Base-by-base conservation (phyloP, 2,113 vertebrate species). In the Blennius ocellaris region DNA sequence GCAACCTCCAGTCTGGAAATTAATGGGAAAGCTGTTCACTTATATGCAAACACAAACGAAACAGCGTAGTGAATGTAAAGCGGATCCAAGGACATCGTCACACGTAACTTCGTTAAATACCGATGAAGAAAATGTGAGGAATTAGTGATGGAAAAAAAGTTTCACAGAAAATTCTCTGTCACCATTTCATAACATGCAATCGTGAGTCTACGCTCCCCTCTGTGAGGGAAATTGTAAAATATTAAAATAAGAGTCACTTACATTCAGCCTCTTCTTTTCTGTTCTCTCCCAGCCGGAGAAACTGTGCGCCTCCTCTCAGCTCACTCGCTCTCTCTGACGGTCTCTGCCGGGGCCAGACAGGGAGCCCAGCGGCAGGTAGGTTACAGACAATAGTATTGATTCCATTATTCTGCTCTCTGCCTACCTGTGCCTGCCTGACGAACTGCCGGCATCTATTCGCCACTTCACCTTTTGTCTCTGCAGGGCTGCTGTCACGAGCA, bases 381-480 rank as follows among this genome's bases (percentile, higher is more conserved):
- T 84, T 89, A 87, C 84, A 92, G 90, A 93, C 87, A 89, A 86
- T 87, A 86, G 82, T 90, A 90, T 89, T 86, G 91, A 92, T 93
- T 89, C 85, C 73, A 82, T 90, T 88, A 69, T 88, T 84, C 84
- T 86, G 54, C 83, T 82, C 83, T 77, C 80, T 81, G 84, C 82
- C 85, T 83, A 83, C 83, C 86, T 88, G 62, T 83, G 82, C 83
- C 86, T 88, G 62, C 80, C 86, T 80, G 54, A 69, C 63, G 37
- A 78, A 66, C 83, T n/a, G 71, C 55, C 77, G 68, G 71, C 84
- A 80, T 69, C 80, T 59, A 57, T 37, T 58, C 78, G 11, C 76
- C 72, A 68, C 73, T 81, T 90, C 76, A 82, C 76, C 91, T 82
- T 87, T 87, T 90, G 84, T 92, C 85, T 87, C 86, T 6, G 72